Conservation (phyloP, 92 coral and sea anemone species). For the Pocillopora grandis region DNA sequence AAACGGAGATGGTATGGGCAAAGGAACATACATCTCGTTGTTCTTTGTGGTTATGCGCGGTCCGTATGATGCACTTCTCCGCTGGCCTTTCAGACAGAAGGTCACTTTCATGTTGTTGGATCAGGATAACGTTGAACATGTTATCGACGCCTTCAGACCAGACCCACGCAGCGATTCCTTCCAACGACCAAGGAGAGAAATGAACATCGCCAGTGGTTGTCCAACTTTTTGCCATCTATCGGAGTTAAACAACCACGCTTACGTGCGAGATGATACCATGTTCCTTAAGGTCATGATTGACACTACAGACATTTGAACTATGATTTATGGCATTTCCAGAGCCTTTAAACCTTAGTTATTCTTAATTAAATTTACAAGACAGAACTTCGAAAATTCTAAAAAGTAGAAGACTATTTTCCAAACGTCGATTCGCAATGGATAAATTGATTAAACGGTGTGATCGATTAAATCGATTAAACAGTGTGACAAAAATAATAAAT, state of each 20-base stretch:
- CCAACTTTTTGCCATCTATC: constrained; percentile 66
- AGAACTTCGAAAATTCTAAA: too few species aligned
- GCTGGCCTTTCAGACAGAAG: constrained; percentile 85
- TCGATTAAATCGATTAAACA: too few species aligned
- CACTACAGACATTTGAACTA: constrained; percentile 26
- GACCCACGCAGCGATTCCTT: constrained; percentile 84
- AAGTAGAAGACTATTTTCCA: too few species aligned
- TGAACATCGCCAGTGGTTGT: constrained; percentile 88
- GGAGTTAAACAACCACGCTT: constrained; percentile 71
- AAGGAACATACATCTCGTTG: constrained; percentile 47
- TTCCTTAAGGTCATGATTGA: constrained; percentile 74
- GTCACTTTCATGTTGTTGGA: constrained; percentile 69
- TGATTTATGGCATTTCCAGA: not conserved
- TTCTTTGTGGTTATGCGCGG: constrained; percentile 64
- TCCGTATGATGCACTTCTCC: constrained; percentile 66
- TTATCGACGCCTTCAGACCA: constrained; percentile 85
- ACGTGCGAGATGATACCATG: constrained; percentile 68
- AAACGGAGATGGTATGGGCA: constrained; percentile 62
- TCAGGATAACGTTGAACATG: constrained; percentile 74
- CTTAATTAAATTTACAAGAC: too few species aligned
- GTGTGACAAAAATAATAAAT: not conserved
- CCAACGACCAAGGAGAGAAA: constrained; percentile 75
- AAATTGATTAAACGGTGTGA: too few species aligned
- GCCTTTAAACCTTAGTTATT: too few species aligned
- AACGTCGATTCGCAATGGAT: too few species aligned